Evolutionary conservation across 53 echinoderm and acorn worm species (phyloP).

Genomic region (Astropecten irregularis): DNA sequence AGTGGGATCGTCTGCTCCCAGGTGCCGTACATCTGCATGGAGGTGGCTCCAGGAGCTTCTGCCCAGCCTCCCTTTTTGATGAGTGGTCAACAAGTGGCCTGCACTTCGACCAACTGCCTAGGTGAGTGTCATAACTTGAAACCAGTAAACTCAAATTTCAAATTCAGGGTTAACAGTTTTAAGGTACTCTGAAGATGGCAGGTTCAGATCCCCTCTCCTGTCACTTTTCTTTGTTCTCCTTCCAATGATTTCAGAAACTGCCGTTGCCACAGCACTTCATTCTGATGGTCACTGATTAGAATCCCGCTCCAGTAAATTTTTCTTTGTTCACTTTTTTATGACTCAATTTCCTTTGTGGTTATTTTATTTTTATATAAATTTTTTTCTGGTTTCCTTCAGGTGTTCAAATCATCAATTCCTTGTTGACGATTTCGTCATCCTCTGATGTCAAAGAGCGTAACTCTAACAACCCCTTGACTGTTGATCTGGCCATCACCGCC

Average conservation of each 20-base stretch:
- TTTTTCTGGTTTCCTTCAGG: conserved; percentile 41
- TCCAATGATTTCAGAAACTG: no score
- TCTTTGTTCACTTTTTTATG: no score
- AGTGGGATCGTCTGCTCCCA: conserved; percentile 8
- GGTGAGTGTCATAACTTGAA: conserved; percentile 52
- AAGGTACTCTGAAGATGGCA: no score
- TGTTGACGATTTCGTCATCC: conserved; percentile 1
- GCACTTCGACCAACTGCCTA: conserved; percentile 59
- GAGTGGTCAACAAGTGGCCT: conserved; percentile 64
- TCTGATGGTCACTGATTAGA: no score
- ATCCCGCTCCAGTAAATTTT: no score
- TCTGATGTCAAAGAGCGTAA: conserved; percentile 34
- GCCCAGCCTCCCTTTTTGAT: conserved; percentile 57
- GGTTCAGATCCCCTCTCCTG: no score
- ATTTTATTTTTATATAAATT: no score
- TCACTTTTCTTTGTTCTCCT: no score
- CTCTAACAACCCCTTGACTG: conserved; percentile 42
- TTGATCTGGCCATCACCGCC: conserved; percentile 69
- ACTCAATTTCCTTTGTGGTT: no score
- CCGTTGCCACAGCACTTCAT: no score
- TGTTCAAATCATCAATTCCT: conserved; percentile 55
- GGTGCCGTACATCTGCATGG: conserved; percentile 64
- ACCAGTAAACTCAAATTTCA: no score
- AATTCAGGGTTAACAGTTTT: background rate
- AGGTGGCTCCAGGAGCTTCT: conserved; percentile 51